These are phyloP conservation scores for Chelon auratus DNA, from an alignment of 2,797 vertebrate genomes.

Conservation along the genomic window DNA sequence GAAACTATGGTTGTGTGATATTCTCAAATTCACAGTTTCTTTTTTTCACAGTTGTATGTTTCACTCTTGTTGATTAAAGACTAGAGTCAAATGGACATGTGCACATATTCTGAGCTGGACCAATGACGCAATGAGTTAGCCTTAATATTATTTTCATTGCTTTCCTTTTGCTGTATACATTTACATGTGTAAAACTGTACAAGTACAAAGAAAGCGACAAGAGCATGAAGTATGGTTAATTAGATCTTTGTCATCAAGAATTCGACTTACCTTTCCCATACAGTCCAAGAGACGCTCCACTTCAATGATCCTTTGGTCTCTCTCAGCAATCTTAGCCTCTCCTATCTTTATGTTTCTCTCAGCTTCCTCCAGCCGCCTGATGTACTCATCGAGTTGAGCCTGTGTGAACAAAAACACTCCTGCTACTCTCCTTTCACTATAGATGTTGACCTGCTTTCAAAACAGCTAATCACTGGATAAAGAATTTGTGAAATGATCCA, in stretches of 20 bases:
- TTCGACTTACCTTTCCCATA: constrained; percentile 89
- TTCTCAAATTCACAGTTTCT: not conserved
- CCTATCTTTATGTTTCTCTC: constrained; percentile 88
- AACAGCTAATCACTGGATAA: not conserved
- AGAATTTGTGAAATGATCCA: not conserved
- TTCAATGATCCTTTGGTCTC: constrained; percentile 91
- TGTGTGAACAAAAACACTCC: constrained; percentile 63
- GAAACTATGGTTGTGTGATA: not conserved
- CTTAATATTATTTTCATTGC: not conserved
- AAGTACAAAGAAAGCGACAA: too few relatives aligned
- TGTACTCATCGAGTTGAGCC: constrained; percentile 92
- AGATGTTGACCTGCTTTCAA: not conserved
- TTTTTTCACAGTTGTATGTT: too few relatives aligned
- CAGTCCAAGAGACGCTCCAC: constrained; percentile 91
- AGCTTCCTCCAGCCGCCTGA: constrained; percentile 92
- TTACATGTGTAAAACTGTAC: not conserved
- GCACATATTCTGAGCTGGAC: not conserved
- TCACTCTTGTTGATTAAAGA: not conserved
- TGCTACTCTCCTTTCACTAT: not conserved
- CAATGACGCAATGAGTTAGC: not conserved
- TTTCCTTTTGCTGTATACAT: not conserved
- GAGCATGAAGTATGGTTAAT: not conserved
- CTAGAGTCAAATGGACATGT: too few relatives aligned
- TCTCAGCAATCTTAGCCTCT: constrained; percentile 91
- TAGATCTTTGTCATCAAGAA: not conserved